Percentiles rank a stretch among this genome's conserved stretches.
Conservation (phyloP, 2,797 vertebrate genomes). For the Menidia menidia region DNA sequence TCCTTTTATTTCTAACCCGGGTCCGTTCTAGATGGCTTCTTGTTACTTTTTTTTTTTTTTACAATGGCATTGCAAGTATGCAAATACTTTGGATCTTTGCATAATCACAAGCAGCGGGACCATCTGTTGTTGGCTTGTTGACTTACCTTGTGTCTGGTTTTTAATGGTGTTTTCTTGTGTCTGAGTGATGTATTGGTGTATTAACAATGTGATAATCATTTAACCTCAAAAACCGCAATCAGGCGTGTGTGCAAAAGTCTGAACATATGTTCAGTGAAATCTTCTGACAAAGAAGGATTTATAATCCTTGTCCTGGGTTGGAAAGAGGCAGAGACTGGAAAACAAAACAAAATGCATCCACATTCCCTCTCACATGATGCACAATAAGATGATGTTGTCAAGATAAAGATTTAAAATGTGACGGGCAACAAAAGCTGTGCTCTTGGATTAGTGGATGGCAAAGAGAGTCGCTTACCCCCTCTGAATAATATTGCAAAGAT, state of each 20-base stretch:
- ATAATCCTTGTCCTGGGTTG: constrained; percentile 50
- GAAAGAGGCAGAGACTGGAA: constrained; percentile 43
- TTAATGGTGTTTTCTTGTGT: constrained; percentile 85
- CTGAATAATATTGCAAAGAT: constrained; percentile 51
- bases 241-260: constrained; percentile 59
- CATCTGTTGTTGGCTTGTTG: constrained; percentile 87
- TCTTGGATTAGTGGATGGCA: constrained; percentile 65
- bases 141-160: constrained; percentile 83
- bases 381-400: constrained; percentile 55
- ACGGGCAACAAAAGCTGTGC: constrained; percentile 49
- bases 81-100: constrained; percentile 82
- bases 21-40: constrained; percentile 72
- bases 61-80: constrained; percentile 72
- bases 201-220: constrained; percentile 85
- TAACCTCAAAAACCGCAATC: constrained; percentile 77
- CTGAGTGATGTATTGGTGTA: constrained; percentile 80
- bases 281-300: constrained; percentile 75
- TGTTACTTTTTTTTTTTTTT: constrained; percentile 46
- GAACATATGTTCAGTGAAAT: constrained; percentile 80
- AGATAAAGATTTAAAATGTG: constrained; percentile 71
- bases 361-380: constrained; percentile 19
- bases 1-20: constrained; percentile 62
- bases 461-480: constrained; percentile 49
- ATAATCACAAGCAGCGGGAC: constrained; percentile 85
- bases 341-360: constrained; percentile 54